phyloP scores from a whole-genome alignment of 2,888 invertebrate species.

The Archaeoteleia sp. region DNA sequence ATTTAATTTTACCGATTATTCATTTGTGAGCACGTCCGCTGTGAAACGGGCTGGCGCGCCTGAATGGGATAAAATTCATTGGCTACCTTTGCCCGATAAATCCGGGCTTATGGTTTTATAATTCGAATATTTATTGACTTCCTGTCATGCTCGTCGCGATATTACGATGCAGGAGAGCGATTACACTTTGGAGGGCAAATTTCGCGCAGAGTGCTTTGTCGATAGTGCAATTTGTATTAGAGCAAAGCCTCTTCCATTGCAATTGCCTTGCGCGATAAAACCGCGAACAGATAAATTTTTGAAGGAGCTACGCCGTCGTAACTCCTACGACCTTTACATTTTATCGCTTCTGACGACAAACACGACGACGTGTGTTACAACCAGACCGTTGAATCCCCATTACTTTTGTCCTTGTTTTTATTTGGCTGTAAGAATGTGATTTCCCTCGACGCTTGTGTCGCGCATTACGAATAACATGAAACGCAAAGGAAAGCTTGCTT shows the following conservation, averaged over 20 bases:
- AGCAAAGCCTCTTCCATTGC: conserved; percentile 12
- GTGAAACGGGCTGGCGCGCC: conserved; percentile 20
- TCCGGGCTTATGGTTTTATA: conserved; percentile 41
- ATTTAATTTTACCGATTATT: conserved; percentile 47
- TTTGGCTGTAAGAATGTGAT: conserved; percentile 49
- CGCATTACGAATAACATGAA: conserved; percentile 36
- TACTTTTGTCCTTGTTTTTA: conserved; percentile 45
- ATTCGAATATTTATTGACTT: conserved; percentile 49
- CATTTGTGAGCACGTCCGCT: conserved; percentile 38
- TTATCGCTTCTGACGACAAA: conserved; percentile 38
- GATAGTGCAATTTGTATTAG: conserved; percentile 23
- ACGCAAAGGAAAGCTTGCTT: conserved; percentile 19
- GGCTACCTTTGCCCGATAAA: conserved; percentile 38
- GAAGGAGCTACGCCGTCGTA: conserved; percentile 24
- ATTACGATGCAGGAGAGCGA: conserved; percentile 34
- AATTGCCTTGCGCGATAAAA: conserved; percentile 36
- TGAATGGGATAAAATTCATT: conserved; percentile 40
- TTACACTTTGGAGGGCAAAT: conserved; percentile 26
- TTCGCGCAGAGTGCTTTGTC: background rate
- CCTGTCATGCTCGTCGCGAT: conserved; percentile 34
- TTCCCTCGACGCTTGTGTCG: conserved; percentile 42
- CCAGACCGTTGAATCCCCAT: conserved; percentile 41
- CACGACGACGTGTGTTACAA: conserved; percentile 38
- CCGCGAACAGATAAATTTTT: conserved; percentile 36
- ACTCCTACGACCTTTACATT: conserved; percentile 38